Conservation (phyloP, 2,113 vertebrate genomes). For the Pterocles burchelli region DNA sequence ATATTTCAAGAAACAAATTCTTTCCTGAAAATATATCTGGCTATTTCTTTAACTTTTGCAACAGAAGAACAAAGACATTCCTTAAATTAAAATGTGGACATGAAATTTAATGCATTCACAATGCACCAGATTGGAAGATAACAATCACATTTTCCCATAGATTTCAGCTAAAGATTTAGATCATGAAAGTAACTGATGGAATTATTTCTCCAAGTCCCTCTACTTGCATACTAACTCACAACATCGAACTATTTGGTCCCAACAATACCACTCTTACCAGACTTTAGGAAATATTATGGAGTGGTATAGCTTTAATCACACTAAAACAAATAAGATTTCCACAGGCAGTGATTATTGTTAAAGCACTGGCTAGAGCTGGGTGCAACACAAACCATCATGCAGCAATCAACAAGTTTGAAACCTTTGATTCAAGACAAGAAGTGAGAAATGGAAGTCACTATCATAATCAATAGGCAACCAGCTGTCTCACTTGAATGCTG, state of each 20-base stretch:
- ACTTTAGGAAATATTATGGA: neutral
- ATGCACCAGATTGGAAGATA: neutral
- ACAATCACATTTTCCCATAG: neutral
- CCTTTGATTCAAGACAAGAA: neutral
- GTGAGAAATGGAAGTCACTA: neutral
- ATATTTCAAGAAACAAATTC: neutral
- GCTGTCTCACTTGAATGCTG: neutral
- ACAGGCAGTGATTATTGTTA: neutral
- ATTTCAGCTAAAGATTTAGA: neutral
- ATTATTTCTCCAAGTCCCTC: neutral
- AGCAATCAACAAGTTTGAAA: constrained; percentile 14
- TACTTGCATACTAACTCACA: neutral
- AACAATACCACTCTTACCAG: neutral
- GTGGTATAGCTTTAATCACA: neutral
- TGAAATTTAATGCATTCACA: neutral
- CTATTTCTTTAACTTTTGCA: neutral
- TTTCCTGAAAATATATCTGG: neutral
- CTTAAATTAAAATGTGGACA: neutral
- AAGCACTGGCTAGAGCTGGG: neutral
- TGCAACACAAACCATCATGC: neutral
- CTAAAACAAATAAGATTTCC: neutral
- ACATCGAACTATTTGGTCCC: neutral
- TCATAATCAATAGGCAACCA: neutral
- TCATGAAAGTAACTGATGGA: neutral
- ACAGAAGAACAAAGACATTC: neutral